Evolutionary conservation across 2,113 vertebrate genomes (phyloP).

Genomic region (Phaethon lepturus): DNA sequence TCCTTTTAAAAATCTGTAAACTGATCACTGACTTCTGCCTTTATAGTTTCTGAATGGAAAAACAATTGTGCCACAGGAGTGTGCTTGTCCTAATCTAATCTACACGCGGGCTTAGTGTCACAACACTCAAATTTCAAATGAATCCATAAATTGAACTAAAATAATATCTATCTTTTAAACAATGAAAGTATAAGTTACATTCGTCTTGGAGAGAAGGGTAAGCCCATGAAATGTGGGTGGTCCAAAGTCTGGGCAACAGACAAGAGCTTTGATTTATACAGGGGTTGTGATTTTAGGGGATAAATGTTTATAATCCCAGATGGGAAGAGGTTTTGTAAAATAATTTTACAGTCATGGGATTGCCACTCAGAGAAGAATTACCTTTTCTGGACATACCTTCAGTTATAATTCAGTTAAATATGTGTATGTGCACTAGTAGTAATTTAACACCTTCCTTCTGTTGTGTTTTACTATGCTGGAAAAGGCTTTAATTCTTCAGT

Average conservation of each 20-base stretch:
- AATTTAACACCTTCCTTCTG: constrained; percentile 12
- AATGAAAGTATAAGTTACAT: background rate
- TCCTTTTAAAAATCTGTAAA: background rate
- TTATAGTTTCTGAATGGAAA: background rate
- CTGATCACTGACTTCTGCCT: background rate
- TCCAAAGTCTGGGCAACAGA: background rate
- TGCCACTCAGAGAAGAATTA: background rate
- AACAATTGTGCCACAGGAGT: background rate
- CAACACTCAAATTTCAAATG: background rate
- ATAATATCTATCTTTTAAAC: background rate
- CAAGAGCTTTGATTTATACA: background rate
- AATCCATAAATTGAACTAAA: background rate
- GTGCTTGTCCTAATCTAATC: background rate
- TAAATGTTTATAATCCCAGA: constrained; percentile 25
- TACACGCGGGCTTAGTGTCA: background rate
- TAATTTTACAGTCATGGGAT: background rate
- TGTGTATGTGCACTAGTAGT: background rate
- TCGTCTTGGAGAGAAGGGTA: background rate
- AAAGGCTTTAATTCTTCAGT: background rate
- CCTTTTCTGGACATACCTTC: background rate
- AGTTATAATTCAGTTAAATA: constrained; percentile 10
- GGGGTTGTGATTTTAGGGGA: background rate
- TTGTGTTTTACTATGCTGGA: background rate
- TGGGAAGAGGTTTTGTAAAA: constrained; percentile 6
- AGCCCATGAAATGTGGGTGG: background rate